Evolutionary conservation across 2,888 invertebrate species (phyloP).

Genomic region (Drosophila austrosaltans): DNA sequence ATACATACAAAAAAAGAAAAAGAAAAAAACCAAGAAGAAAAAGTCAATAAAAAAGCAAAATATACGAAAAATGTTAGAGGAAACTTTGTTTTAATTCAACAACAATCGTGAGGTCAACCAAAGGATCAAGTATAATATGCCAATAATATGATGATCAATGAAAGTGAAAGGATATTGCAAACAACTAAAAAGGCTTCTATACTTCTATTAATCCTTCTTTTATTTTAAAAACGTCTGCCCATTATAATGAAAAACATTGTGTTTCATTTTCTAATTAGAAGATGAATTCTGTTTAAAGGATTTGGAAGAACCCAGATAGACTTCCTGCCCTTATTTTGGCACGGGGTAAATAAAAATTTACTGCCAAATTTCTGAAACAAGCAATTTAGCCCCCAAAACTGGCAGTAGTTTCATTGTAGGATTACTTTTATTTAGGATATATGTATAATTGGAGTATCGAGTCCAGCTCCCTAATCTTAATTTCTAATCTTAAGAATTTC

Average conservation of each 20-base stretch:
- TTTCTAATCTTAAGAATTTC: not conserved
- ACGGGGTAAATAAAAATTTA: not conserved
- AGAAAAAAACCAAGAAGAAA: constrained; percentile 27
- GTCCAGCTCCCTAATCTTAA: constrained; percentile 6
- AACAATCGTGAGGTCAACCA: not conserved
- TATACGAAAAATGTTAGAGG: constrained; percentile 65
- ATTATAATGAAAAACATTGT: constrained; percentile 8
- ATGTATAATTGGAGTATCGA: not conserved
- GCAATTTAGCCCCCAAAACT: not conserved
- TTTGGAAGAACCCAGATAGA: not conserved
- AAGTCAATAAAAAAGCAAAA: constrained; percentile 74
- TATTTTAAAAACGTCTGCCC: constrained; percentile 16
- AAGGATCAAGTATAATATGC: not conserved
- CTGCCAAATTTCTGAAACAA: not conserved
- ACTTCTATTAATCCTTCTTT: not conserved
- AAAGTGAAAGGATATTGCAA: not conserved
- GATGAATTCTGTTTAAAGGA: not conserved
- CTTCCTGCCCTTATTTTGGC: too few relatives aligned
- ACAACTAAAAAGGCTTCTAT: constrained; percentile 3
- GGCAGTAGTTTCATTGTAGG: not conserved
- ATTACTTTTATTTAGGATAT: not conserved
- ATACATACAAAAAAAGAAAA: constrained; percentile 64
- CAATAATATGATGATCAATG: not conserved
- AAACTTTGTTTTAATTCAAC: constrained; percentile 5
- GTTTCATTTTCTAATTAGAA: not conserved